These are phyloP conservation scores for Percopsis transmontana DNA, from an alignment of 2,113 vertebrate genomes.

Conservation along the genomic window DNA sequence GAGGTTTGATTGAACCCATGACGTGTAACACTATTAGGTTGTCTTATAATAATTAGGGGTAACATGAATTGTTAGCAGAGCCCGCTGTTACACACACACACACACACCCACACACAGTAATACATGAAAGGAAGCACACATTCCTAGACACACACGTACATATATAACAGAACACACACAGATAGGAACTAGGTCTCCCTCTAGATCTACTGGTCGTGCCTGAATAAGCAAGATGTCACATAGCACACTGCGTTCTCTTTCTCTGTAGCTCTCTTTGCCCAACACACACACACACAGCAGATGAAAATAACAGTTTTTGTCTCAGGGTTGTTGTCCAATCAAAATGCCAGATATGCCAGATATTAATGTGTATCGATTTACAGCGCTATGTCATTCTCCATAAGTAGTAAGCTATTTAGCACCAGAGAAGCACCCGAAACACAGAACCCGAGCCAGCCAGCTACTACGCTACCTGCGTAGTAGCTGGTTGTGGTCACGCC, in stretches of 20 bases:
- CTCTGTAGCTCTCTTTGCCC: no score
- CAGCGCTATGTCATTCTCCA: not conserved
- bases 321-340: conserved; percentile 60
- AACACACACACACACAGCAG: conserved; percentile 36
- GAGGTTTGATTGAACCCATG: no score
- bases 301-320: conserved; percentile 62
- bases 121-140: no score
- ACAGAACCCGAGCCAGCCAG: no score
- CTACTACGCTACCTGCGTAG: no score
- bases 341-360: conserved; percentile 28
- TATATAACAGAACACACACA: conserved; percentile 18
- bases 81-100: conserved; percentile 9
- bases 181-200: conserved; percentile 10
- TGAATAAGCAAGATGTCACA: conserved; percentile 59
- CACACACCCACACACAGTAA: no score
- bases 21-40: not conserved
- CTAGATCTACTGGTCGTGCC: conserved; percentile 46
- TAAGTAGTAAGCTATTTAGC: no score
- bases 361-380: no score
- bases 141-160: conserved; percentile 8
- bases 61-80: conserved; percentile 24
- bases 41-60: not conserved
- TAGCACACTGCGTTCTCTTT: conserved; percentile 21
- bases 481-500: no score
- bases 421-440: no score